Percentiles rank a stretch among this genome's conserved stretches.
These are phyloP conservation scores for Clarias gariepinus DNA, from an alignment of 2,113 vertebrate genomes.

Conservation along the genomic window DNA sequence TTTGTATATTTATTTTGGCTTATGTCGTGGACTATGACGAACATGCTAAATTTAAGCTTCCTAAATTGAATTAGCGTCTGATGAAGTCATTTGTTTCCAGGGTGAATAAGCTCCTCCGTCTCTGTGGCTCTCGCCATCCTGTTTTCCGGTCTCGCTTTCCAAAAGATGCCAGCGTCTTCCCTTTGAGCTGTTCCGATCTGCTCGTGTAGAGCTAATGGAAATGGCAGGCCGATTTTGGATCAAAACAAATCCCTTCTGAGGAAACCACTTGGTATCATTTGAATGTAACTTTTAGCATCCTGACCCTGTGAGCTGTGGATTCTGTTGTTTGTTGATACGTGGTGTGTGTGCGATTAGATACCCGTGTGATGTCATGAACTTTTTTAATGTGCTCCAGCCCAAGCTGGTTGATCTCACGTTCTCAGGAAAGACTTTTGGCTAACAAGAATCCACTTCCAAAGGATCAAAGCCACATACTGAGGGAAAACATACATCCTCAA, in stretches of 20 bases:
- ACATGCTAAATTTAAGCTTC: constrained; percentile 53
- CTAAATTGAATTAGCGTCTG: constrained; percentile 49
- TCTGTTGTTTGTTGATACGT: neutral
- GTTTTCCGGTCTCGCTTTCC: constrained; percentile 28
- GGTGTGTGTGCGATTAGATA: neutral
- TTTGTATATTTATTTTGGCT: neutral
- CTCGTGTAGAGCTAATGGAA: neutral
- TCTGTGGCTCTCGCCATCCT: constrained; percentile 23
- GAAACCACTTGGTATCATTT: neutral
- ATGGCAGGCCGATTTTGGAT: neutral
- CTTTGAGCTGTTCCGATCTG: neutral
- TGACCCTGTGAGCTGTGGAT: neutral
- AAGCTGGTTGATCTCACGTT: constrained; percentile 25
- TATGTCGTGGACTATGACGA: constrained; percentile 41
- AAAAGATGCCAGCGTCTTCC: neutral
- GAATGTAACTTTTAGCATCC: neutral
- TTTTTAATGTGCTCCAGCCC: constrained; percentile 30
- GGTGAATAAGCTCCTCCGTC: constrained; percentile 42
- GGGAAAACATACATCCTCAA: constrained; percentile 7
- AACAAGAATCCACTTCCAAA: neutral
- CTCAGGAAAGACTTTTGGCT: constrained; percentile 31
- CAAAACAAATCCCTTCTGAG: neutral
- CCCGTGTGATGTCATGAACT: neutral
- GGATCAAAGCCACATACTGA: constrained; percentile 35
- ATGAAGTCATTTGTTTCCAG: constrained; percentile 51